Percentiles rank a stretch among this genome's conserved stretches.
phyloP scores from a whole-genome alignment of 2,113 vertebrate species.

The Triplophysa dalaica region DNA sequence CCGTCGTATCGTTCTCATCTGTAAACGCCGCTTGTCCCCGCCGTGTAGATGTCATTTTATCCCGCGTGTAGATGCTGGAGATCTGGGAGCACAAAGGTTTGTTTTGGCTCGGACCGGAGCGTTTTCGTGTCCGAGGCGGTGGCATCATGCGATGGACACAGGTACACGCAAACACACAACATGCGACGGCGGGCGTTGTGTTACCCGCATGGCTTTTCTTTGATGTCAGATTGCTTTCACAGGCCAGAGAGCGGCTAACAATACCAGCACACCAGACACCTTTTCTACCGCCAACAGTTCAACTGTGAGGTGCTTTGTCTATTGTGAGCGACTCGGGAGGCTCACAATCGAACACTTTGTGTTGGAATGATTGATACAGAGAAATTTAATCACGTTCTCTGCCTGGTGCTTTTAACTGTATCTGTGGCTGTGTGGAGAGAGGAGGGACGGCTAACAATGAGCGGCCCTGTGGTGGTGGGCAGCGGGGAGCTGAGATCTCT shows the following conservation, averaged over 20 bases:
- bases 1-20: conserved; percentile 46
- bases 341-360: conserved; percentile 73
- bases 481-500: conserved; percentile 63
- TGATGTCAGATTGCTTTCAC: conserved; percentile 75
- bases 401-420: conserved; percentile 68
- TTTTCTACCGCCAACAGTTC: conserved; percentile 61
- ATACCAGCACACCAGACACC: conserved; percentile 67
- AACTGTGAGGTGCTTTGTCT: conserved; percentile 70
- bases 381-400: conserved; percentile 65
- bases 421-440: conserved; percentile 68
- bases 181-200: conserved; percentile 52
- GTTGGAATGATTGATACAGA: conserved; percentile 62
- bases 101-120: conserved; percentile 13
- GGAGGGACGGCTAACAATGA: conserved; percentile 67
- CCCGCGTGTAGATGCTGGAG: conserved; percentile 27
- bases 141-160: conserved; percentile 47
- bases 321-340: conserved; percentile 58
- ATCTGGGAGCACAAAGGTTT: conserved; percentile 37
- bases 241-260: conserved; percentile 63
- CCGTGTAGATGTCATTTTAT: conserved; percentile 36
- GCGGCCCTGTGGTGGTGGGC: conserved; percentile 66
- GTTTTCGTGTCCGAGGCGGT: conserved; percentile 37
- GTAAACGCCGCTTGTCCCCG: conserved; percentile 22
- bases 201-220: conserved; percentile 62
- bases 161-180: conserved; percentile 24